Conservation (phyloP, 2,797 vertebrate genomes). For the Myotis findleyi region DNA sequence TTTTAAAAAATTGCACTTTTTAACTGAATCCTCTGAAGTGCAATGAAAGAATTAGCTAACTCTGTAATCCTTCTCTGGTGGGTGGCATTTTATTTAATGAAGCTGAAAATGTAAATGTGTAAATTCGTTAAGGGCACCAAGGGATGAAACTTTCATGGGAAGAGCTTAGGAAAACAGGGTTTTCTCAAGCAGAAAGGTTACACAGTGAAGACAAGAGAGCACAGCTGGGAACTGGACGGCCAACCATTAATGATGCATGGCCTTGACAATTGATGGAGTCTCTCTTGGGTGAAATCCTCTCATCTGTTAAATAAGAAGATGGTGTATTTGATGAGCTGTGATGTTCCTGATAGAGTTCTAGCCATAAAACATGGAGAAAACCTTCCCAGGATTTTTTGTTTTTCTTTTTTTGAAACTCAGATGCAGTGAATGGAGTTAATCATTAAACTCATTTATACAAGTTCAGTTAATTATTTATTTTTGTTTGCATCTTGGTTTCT, state of each 20-base stretch:
- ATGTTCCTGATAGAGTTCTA: not conserved
- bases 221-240: not conserved
- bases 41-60: not conserved
- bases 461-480: not conserved
- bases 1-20: not conserved
- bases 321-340: not conserved
- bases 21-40: not conserved
- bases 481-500: not conserved
- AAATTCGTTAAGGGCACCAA: not conserved
- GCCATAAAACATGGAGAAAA: not conserved
- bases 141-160: not conserved
- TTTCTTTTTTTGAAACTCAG: not conserved
- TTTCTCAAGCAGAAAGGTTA: not conserved
- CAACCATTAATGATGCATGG: not conserved
- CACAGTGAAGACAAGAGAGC: not conserved
- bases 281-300: not conserved
- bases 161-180: not conserved
- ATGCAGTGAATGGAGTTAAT: not conserved
- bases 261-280: not conserved
- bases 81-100: not conserved
- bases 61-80: not conserved
- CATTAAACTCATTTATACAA: not conserved
- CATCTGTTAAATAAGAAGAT: constrained; percentile 10
- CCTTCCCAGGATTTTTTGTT: not conserved
- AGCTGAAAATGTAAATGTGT: constrained; percentile 21